A percentile compares a stretch with the other conserved stretches of the same genome.
phyloP scores from a whole-genome alignment of 1,140 invertebrate species.

The Leptinotarsa lineolata region DNA sequence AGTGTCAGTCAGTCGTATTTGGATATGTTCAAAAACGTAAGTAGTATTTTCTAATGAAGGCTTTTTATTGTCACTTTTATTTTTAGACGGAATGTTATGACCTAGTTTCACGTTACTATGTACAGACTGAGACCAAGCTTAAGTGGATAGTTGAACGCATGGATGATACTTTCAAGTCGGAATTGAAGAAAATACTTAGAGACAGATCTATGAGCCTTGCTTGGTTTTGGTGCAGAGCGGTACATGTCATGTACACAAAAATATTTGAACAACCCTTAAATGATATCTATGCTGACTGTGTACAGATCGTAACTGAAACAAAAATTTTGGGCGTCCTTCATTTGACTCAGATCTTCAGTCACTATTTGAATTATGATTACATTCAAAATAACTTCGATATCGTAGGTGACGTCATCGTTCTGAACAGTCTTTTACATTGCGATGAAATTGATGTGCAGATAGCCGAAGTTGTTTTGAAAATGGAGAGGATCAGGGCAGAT shows the following conservation, averaged over 20 bases:
- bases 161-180: constrained; percentile 11
- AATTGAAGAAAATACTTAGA: constrained; percentile 25
- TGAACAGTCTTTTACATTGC: constrained; percentile 43
- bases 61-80: constrained; percentile 25
- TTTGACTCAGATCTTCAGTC: constrained; percentile 44
- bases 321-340: constrained; percentile 39
- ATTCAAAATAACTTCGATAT: constrained; percentile 29
- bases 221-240: constrained; percentile 43
- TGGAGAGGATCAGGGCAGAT: constrained; percentile 39
- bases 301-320: constrained; percentile 25
- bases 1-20: constrained; percentile 45
- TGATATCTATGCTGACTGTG: constrained; percentile 33
- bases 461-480: constrained; percentile 43
- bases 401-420: constrained; percentile 36
- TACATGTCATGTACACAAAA: constrained; percentile 37
- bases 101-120: constrained; percentile 36
- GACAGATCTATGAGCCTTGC: constrained; percentile 22
- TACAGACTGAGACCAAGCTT: constrained; percentile 19
- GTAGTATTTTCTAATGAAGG: constrained; percentile 17
- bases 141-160: not conserved
- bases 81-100: constrained; percentile 52
- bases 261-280: constrained; percentile 24
- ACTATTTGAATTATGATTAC: constrained; percentile 42
- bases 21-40: constrained; percentile 54
- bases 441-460: constrained; percentile 46